Evolutionary conservation across 2,113 vertebrate species (phyloP), one percentile per base, ranked within the genome.

Genomic region (Microtus ochrogaster): DNA sequence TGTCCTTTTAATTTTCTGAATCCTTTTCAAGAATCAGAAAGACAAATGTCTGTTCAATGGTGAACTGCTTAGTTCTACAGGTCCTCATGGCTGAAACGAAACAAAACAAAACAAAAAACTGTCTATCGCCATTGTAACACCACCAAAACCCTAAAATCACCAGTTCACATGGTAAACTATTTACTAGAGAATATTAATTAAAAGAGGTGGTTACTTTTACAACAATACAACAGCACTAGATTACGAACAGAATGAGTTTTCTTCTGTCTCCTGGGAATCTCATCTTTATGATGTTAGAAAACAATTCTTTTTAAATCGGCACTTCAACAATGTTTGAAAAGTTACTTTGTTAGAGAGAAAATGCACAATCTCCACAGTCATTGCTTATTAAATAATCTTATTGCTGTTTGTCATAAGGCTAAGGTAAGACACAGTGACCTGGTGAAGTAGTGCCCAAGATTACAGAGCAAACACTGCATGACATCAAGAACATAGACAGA

Each of bases 251-350:
- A 85, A 28, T 49, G 26, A 87, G 16, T 82, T 79, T 68, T 90
- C 47, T 89, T 12, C 61, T 92, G 4, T 55, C 14, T 93, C 7
- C 33, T 10, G 83, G 87, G 1, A 52, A 39, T 81, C 70, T 92
- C 55, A 33, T 76, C 66, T 17, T 83, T 91, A 74, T 58, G 19
- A 49, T 52, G 2, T 73, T 90, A 89, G 44, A 83, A 44, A 79
- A 21, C n/a, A 68, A 14, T 86, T 94, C n/a, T 96, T 96, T 68
- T 55, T 82, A 66, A 91, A 82, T 89, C 26, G 73, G 33, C 24
- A 73, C 4, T 47, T 84, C 47, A 49, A 16, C 88, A 85, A 49
- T 86, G 36, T 16, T 84, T 88, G 74, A 66, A 52, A 90, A 94
- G 55, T 94, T 83, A 76, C 30, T 91, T 89, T 93, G 17, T 74